These are phyloP conservation scores for Paramormyrops kingsleyae DNA, from an alignment of 2,113 vertebrate species.

Conservation along the genomic window DNA sequence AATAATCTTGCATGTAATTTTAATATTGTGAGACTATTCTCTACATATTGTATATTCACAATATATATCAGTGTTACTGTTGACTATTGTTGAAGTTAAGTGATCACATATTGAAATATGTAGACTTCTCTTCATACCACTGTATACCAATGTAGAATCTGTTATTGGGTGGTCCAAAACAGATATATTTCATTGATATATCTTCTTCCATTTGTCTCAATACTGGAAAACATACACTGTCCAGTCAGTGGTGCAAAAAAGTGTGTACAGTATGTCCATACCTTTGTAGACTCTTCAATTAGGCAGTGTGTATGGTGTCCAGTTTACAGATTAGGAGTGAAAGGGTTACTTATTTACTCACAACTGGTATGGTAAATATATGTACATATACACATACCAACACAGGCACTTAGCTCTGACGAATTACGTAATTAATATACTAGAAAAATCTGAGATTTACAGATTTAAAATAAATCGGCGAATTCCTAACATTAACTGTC, in stretches of 20 bases:
- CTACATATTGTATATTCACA: conserved; percentile 76
- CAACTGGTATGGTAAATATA: conserved; percentile 13
- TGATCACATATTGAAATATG: conserved; percentile 72
- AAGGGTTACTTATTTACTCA: not conserved
- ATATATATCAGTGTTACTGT: conserved; percentile 79
- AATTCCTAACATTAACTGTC: not conserved
- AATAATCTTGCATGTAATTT: conserved; percentile 72
- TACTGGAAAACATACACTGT: conserved; percentile 13
- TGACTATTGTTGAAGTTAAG: conserved; percentile 76
- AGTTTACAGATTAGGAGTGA: conserved; percentile 5
- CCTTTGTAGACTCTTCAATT: conserved; percentile 3
- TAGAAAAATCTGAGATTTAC: not conserved
- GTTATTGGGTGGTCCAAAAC: conserved; percentile 68
- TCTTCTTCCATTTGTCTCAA: conserved; percentile 23
- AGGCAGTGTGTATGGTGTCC: conserved; percentile 7
- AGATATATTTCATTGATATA: conserved; percentile 40
- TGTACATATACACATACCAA: not conserved
- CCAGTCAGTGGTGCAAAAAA: conserved; percentile 12
- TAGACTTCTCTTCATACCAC: conserved; percentile 65
- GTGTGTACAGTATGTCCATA: conserved; percentile 12
- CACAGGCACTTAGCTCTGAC: not conserved
- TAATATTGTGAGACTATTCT: conserved; percentile 68
- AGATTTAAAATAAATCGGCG: not conserved
- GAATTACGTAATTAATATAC: not conserved
- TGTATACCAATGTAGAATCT: conserved; percentile 63